phyloP scores from a whole-genome alignment of 2,113 vertebrate genomes.

The Peromyscus californicus region DNA sequence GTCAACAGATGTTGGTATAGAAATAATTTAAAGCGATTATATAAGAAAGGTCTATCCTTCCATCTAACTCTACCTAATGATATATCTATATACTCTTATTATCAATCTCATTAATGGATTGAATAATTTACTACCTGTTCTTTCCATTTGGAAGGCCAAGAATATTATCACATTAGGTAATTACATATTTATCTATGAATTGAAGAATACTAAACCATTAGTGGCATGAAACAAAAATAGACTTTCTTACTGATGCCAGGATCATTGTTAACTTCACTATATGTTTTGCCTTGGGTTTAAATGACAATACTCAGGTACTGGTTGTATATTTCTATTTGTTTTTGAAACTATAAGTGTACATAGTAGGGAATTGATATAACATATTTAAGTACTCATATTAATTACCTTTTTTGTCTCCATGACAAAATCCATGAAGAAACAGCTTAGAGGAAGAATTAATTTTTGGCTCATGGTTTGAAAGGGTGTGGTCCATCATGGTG shows the following conservation, averaged over 20 bases:
- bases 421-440: background rate
- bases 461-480: background rate
- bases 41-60: background rate
- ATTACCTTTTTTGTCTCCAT: background rate
- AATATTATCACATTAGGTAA: background rate
- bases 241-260: background rate
- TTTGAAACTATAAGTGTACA: background rate
- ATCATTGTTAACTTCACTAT: background rate
- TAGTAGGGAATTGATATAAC: background rate
- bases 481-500: background rate
- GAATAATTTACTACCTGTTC: background rate
- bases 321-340: background rate
- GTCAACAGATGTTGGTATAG: background rate
- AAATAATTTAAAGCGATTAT: background rate
- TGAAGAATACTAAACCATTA: background rate
- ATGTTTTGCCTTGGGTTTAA: background rate
- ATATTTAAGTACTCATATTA: background rate
- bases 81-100: background rate
- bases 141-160: background rate
- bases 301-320: background rate
- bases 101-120: background rate
- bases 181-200: background rate
- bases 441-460: background rate
- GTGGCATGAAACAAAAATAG: background rate
- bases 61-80: background rate